A percentile compares a stretch with the other conserved stretches of the same genome.
These are phyloP conservation scores for Thaleichthys pacificus DNA, from an alignment of 2,797 vertebrate species.

Conservation along the genomic window DNA sequence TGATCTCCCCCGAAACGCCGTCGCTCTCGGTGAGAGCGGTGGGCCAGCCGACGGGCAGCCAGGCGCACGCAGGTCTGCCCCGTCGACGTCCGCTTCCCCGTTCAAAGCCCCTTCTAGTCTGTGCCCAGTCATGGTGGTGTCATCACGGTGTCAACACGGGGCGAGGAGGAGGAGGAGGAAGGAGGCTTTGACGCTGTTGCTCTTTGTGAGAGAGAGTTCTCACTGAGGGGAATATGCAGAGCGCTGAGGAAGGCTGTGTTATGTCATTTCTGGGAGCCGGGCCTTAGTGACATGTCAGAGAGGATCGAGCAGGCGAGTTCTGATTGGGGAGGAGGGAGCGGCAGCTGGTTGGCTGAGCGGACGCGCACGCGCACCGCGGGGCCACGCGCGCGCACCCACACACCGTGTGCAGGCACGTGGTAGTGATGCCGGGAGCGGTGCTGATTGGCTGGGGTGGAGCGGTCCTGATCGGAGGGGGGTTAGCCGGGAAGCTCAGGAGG, in stretches of 20 bases:
- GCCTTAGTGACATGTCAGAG: slow-evolving; percentile 3
- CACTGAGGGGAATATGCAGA: not conserved
- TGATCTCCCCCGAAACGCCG: too few species aligned
- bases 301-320: not conserved
- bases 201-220: not conserved
- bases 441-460: slow-evolving; percentile 1
- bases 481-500: not conserved
- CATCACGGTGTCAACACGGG: not conserved
- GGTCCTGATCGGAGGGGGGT: not conserved
- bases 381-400: too few species aligned
- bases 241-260: not conserved
- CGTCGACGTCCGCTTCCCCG: too few species aligned
- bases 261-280: not conserved
- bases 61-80: too few species aligned
- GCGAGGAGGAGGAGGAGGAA: not conserved
- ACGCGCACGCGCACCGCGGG: not conserved
- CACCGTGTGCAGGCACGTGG: not conserved
- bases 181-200: not conserved
- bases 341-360: not conserved
- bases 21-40: too few species aligned
- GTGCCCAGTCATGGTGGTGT: not conserved
- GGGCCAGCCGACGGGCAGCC: too few species aligned
- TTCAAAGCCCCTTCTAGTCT: too few species aligned
- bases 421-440: too few species aligned
- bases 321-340: not conserved